Evolutionary conservation across 2,113 vertebrate species (phyloP).

Genomic region (Geococcyx californianus): DNA sequence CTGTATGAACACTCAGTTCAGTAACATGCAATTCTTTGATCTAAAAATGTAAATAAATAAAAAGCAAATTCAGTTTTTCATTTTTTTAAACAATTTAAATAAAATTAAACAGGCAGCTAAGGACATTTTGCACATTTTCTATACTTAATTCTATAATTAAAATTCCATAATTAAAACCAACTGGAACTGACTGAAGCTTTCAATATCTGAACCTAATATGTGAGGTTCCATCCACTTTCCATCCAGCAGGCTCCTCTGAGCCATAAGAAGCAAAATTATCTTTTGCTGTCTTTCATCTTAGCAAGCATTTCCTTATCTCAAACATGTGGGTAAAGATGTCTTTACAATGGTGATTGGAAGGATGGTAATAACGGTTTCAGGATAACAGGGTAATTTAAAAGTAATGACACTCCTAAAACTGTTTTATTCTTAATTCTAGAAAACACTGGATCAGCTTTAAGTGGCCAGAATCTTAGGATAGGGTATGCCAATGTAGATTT

Average conservation of each 20-base stretch:
- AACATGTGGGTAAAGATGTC: neutral
- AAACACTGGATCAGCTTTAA: neutral
- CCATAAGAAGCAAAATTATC: neutral
- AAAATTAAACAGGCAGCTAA: neutral
- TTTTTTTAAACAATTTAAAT: neutral
- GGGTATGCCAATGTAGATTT: neutral
- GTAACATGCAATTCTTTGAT: neutral
- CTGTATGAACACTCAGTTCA: neutral
- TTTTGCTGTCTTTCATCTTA: neutral
- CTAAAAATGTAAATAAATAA: slow-evolving; percentile 29
- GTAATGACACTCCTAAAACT: neutral
- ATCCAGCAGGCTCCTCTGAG: neutral
- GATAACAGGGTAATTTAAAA: neutral
- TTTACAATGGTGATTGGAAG: neutral
- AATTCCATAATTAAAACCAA: neutral
- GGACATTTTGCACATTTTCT: neutral
- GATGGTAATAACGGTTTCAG: neutral
- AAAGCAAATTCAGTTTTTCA: neutral
- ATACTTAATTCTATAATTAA: neutral
- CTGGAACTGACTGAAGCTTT: neutral
- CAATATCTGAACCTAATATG: neutral
- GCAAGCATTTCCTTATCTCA: neutral
- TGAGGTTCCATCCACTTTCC: neutral
- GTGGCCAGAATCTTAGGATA: neutral
- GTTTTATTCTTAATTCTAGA: neutral